Percentiles rank a stretch among this genome's conserved stretches.
Conservation (phyloP, 2,888 invertebrate species). For the Hemistola chrysoprasaria region DNA sequence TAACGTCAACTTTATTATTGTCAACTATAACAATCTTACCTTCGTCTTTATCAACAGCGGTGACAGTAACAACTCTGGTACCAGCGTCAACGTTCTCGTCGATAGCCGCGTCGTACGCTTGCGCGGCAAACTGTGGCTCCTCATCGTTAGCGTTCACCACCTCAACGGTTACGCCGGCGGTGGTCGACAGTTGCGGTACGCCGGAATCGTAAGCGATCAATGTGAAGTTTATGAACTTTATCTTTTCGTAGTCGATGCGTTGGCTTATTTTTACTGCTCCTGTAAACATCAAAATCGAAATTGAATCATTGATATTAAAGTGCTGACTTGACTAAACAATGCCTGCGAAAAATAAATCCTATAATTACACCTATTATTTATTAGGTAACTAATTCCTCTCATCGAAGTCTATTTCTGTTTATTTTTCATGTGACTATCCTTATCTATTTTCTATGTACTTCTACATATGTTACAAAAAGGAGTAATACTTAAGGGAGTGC, state of each 20-base stretch:
- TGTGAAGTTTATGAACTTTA: constrained; percentile 89
- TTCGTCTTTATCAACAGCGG: constrained; percentile 90
- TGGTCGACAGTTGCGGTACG: constrained; percentile 90
- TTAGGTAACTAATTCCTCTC: no score
- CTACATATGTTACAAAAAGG: no score
- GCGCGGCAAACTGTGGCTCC: constrained; percentile 88
- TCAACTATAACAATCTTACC: constrained; percentile 62
- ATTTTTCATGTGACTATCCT: no score
- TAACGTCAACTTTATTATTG: constrained; percentile 87
- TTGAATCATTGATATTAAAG: no score
- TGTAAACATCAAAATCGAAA: constrained; percentile 41
- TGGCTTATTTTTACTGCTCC: constrained; percentile 89
- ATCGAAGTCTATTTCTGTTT: no score
- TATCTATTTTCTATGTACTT: no score
- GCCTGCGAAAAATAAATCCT: background rate
- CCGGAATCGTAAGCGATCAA: constrained; percentile 93
- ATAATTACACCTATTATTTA: no score
- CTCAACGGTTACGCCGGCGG: constrained; percentile 89
- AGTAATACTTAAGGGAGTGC: no score
- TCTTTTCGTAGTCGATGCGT: constrained; percentile 92
- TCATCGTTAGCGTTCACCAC: constrained; percentile 94
- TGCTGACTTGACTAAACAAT: no score
- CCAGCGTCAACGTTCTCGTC: constrained; percentile 89
- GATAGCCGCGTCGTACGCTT: constrained; percentile 86
- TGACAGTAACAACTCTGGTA: constrained; percentile 87